Conservation (phyloP, 2,888 invertebrate species). For the Amphimallon solstitiale region DNA sequence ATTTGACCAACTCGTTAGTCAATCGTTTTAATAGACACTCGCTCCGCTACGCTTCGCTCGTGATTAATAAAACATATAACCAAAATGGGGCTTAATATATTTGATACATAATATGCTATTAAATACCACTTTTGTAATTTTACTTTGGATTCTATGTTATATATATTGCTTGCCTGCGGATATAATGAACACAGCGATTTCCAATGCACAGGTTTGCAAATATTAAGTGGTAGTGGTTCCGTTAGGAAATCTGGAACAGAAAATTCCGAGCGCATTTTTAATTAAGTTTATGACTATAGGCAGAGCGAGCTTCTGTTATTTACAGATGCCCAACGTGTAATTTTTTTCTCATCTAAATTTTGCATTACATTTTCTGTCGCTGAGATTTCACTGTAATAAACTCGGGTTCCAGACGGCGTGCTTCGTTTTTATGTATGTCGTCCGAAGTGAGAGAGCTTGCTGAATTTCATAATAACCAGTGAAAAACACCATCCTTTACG, state of each 20-base stretch:
- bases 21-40: too few species aligned
- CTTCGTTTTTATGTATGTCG: conserved; percentile 41
- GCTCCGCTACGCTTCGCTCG: too few species aligned
- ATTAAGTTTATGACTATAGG: conserved; percentile 23
- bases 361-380: conserved; percentile 37
- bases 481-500: conserved; percentile 23
- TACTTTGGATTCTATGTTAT: too few species aligned
- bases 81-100: too few species aligned
- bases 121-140: too few species aligned
- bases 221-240: conserved; percentile 1
- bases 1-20: too few species aligned
- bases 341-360: conserved; percentile 35
- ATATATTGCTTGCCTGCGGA: too few species aligned
- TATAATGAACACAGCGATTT: too few species aligned
- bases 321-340: conserved; percentile 25
- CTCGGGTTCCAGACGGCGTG: conserved; percentile 41
- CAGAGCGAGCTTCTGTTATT: conserved; percentile 12
- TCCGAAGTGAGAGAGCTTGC: conserved; percentile 36
- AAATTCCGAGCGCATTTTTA: conserved; percentile 16
- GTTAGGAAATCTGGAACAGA: conserved; percentile 16
- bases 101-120: too few species aligned
- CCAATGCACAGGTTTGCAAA: too few species aligned
- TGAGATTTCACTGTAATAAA: conserved; percentile 41
- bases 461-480: conserved; percentile 39
- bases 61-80: too few species aligned